phyloP scores from a whole-genome alignment of 1,140 invertebrate genomes.

The Drosophila malerkotliana region DNA sequence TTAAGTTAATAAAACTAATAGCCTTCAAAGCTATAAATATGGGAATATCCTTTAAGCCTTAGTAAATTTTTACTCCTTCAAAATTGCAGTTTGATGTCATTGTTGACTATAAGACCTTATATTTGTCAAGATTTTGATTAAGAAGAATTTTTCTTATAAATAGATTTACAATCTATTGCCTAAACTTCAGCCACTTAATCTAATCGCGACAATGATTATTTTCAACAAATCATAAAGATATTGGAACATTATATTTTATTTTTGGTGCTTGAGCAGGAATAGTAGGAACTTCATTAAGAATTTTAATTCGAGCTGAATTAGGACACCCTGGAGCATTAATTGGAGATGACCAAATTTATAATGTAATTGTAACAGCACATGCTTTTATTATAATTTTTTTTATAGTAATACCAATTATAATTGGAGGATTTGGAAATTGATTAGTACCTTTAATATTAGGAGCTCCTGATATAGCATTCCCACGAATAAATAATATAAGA shows the following conservation, averaged over 20 bases:
- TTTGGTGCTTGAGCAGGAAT: slow-evolving; percentile 88
- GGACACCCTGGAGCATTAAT: slow-evolving; percentile 86
- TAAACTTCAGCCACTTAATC: slow-evolving; percentile 85
- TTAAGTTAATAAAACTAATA: slow-evolving; percentile 86
- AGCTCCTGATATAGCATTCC: slow-evolving; percentile 86
- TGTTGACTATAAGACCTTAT: slow-evolving; percentile 84
- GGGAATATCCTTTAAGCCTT: slow-evolving; percentile 84
- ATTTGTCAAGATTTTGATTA: slow-evolving; percentile 58
- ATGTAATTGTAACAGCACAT: slow-evolving; percentile 89
- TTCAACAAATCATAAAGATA: slow-evolving; percentile 91
- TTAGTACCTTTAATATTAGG: slow-evolving; percentile 89
- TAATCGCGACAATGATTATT: slow-evolving; percentile 86
- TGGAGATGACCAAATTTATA: slow-evolving; percentile 89
- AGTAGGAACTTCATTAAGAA: slow-evolving; percentile 87
- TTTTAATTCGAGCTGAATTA: slow-evolving; percentile 89
- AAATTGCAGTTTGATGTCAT: slow-evolving; percentile 86
- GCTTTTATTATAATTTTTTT: slow-evolving; percentile 92
- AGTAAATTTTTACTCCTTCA: slow-evolving; percentile 84
- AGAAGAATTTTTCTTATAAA: slow-evolving; percentile 85
- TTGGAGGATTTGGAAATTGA: slow-evolving; percentile 92
- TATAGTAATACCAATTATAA: slow-evolving; percentile 91
- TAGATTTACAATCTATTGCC: slow-evolving; percentile 86
- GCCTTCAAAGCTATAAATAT: slow-evolving; percentile 86
- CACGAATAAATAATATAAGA: slow-evolving; percentile 1
- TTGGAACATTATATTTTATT: slow-evolving; percentile 90